Base-by-base conservation (phyloP, 2,888 invertebrate genomes). In the Aspidiotus rigidus region DNA sequence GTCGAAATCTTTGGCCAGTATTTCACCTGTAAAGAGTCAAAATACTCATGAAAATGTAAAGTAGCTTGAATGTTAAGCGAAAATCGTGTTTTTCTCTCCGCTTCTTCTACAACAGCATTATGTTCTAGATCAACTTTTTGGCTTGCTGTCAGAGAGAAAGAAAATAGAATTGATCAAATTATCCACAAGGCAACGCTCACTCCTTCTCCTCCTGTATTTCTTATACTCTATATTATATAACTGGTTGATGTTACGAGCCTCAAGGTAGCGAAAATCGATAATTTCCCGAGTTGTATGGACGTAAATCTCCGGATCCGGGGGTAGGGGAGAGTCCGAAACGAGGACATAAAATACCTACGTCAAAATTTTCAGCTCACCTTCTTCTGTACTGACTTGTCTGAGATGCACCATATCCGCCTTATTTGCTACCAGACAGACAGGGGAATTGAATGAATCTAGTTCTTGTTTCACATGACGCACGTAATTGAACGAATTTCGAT, bases 401-500 rank as follows among this genome's bases (percentile, higher is more conserved):
- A 93, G 80, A 78, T 93, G 93, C 72, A 92, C 88, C 90, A 93
- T 89, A 76, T 93, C 93, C 28, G 87, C 88, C 79, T 93, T 93
- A 76, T 93, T 93, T 55, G 88, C 93, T 42, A 92, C 88, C n/a
- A 93, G 81, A n/a, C 89, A 86, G 49, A 90, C 82, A 0, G 92
- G 91, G 71, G 87, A 85, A 72, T 89, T 87, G 66, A 80, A 79
- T 73, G 79, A 74, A 72, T 89, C 88, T 67, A 80, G 79, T 56
- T 79, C 78, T 73, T 81, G 85, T 76, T 88, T 88, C 53, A 89
- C 86, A 69, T 86, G 83, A 69, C 88, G 84, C 69, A 92, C 86
- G 77, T 88, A 91, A 78, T 88, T 88, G 79, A 93, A 92, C 40
- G 92, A 91, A 72, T 84, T 83, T 62, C 90, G 81, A 78, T 94